These are phyloP conservation scores for Dyspetes luteomarginatus DNA, from an alignment of 2,888 invertebrate genomes.

Conservation along the genomic window DNA sequence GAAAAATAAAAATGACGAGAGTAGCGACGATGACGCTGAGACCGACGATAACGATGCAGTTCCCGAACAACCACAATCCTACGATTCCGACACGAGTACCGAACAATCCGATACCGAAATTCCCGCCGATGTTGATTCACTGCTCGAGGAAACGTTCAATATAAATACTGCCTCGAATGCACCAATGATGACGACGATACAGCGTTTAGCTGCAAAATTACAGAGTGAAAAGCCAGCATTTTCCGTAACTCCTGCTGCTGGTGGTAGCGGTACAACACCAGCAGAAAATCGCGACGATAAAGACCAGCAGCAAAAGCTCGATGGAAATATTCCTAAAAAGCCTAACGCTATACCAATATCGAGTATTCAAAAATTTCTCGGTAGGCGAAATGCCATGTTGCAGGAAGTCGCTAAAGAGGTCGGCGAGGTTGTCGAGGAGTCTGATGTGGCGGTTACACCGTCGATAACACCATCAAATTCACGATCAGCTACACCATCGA, in stretches of 20 bases:
- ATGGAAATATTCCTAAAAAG: slow-evolving; percentile 66
- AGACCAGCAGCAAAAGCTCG: slow-evolving; percentile 16
- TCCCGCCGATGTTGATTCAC: slow-evolving; percentile 75
- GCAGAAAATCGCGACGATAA: slow-evolving; percentile 33
- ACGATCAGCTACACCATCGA: background rate
- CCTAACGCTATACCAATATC: slow-evolving; percentile 71
- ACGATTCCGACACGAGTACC: slow-evolving; percentile 78
- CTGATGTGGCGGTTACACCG: slow-evolving; percentile 8
- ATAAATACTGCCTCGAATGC: slow-evolving; percentile 74
- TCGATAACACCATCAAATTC: slow-evolving; percentile 51
- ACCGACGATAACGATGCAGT: slow-evolving; percentile 71
- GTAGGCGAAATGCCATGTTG: slow-evolving; percentile 54
- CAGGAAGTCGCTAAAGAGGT: slow-evolving; percentile 71
- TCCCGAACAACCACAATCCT: slow-evolving; percentile 51
- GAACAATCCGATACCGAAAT: slow-evolving; percentile 77
- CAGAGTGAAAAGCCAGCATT: slow-evolving; percentile 73
- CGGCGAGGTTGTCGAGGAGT: slow-evolving; percentile 25
- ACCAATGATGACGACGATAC: slow-evolving; percentile 80
- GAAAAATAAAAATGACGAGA: slow-evolving; percentile 67
- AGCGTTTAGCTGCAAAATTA: slow-evolving; percentile 80
- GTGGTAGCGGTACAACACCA: too few relatives aligned
- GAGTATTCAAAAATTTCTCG: slow-evolving; percentile 62
- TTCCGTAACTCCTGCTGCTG: slow-evolving; percentile 14
- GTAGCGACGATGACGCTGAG: slow-evolving; percentile 69
- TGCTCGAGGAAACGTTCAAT: slow-evolving; percentile 76